Evolutionary conservation across 2,113 vertebrate genomes (phyloP).

Genomic region (Callionymus lyra): DNA sequence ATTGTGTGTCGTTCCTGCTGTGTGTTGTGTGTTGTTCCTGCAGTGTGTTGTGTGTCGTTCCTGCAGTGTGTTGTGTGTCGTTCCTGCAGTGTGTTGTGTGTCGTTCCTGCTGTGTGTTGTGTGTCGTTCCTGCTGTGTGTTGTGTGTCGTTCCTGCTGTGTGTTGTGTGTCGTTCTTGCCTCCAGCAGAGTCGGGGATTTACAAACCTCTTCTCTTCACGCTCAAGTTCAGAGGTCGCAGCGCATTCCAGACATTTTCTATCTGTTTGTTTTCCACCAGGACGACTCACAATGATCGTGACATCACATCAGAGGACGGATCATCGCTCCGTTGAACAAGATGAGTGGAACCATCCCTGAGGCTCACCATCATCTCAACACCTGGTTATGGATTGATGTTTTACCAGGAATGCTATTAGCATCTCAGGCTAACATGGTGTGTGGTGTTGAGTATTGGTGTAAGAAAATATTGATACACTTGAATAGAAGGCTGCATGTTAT

Average conservation of each 20-base stretch:
- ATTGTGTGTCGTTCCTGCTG: conserved; percentile 20
- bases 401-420: no score
- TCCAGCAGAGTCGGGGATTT: conserved; percentile 33
- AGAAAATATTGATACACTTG: no score
- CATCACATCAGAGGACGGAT: conserved; percentile 42
- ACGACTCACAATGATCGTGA: conserved; percentile 33
- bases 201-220: conserved; percentile 34
- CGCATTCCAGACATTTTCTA: conserved; percentile 58
- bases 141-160: conserved; percentile 15
- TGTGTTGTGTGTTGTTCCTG: conserved; percentile 14
- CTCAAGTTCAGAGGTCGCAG: conserved; percentile 43
- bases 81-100: conserved; percentile 20
- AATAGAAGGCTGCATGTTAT: no score
- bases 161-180: conserved; percentile 26
- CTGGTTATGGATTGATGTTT: no score
- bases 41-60: conserved; percentile 21
- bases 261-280: conserved; percentile 51
- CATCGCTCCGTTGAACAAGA: not conserved
- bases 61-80: conserved; percentile 20
- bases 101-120: conserved; percentile 12
- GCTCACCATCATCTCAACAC: no score
- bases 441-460: no score
- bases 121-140: conserved; percentile 18
- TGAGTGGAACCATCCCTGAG: no score
- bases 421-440: no score